Percentiles rank a stretch among this genome's conserved stretches.
These are phyloP conservation scores for Drosophila persimilis DNA, from an alignment of 1,140 invertebrate species.

Conservation along the genomic window DNA sequence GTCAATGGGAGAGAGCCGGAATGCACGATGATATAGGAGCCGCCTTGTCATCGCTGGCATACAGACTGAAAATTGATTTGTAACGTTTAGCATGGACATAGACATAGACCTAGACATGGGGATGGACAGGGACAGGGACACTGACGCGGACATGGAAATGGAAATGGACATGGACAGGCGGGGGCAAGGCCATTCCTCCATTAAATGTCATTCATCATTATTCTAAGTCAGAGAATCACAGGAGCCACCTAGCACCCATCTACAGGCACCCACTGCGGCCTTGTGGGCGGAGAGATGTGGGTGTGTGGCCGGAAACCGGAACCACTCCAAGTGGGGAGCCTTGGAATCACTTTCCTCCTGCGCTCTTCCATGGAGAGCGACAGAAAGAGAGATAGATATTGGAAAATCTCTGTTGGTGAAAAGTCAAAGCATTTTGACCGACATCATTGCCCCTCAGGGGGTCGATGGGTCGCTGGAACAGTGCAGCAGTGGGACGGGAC, in stretches of 20 bases:
- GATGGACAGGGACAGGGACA: not conserved
- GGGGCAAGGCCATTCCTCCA: conserved; percentile 40
- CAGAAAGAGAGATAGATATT: conserved; percentile 1
- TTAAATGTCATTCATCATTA: conserved; percentile 81
- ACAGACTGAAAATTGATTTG: conserved; percentile 71
- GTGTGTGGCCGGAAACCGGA: conserved; percentile 71
- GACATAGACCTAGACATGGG: conserved; percentile 3
- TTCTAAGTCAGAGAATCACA: conserved; percentile 60
- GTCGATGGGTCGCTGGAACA: not conserved
- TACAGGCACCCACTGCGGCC: not conserved
- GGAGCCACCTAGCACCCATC: not conserved
- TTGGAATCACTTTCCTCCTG: not conserved
- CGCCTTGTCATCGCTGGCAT: not conserved
- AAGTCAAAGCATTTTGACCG: conserved; percentile 45
- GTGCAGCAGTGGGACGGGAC: conserved; percentile 14
- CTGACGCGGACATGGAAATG: not conserved
- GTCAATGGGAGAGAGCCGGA: conserved; percentile 43
- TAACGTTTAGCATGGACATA: conserved; percentile 66
- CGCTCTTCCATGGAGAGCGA: not conserved
- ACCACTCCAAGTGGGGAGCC: conserved; percentile 54
- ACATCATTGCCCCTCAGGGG: conserved; percentile 5
- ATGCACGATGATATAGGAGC: conserved; percentile 7
- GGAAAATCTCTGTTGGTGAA: conserved; percentile 35
- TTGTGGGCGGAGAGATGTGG: conserved; percentile 3
- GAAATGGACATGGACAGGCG: too few relatives aligned